Conservation (phyloP, 2,797 vertebrate genomes). For the Tachyglossus aculeatus region DNA sequence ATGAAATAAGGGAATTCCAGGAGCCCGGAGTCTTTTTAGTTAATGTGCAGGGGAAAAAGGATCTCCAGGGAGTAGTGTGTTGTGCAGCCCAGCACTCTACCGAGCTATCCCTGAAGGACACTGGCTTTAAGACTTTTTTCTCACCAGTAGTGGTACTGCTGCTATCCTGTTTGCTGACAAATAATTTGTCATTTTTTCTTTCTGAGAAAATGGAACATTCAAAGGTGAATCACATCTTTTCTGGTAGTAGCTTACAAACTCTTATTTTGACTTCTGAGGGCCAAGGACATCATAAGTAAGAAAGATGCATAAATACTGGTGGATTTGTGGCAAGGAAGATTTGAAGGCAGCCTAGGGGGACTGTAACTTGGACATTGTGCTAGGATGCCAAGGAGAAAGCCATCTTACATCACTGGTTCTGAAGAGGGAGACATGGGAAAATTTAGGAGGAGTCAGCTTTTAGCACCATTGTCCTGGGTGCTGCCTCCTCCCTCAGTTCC, state of each 20-base stretch:
- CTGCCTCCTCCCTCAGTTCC: no score
- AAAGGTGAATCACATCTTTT: constrained; percentile 35
- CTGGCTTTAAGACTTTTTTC: neutral
- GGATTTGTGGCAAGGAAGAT: neutral
- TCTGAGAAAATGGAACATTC: constrained; percentile 22
- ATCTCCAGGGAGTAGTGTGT: constrained; percentile 26
- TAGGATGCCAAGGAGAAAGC: constrained; percentile 6
- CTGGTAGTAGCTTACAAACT: constrained; percentile 1
- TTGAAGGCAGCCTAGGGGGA: neutral
- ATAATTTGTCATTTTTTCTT: constrained; percentile 15
- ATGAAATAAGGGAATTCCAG: constrained; percentile 45
- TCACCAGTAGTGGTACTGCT: neutral
- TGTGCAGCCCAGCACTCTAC: neutral
- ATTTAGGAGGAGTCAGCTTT: no score
- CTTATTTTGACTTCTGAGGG: constrained; percentile 37
- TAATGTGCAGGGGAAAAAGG: constrained; percentile 32
- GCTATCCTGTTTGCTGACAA: rapidly evolving
- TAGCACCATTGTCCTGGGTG: no score
- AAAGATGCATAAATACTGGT: constrained; percentile 15
- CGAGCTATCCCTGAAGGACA: constrained; percentile 8
- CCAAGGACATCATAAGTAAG: constrained; percentile 9
- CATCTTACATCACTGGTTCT: no score
- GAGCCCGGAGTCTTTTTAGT: constrained; percentile 38
- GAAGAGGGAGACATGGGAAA: no score
- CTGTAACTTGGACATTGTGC: constrained; percentile 15